A percentile compares a stretch with the other conserved stretches of the same genome.
Conservation (phyloP, 2,113 vertebrate genomes). For the Tamias sibiricus region DNA sequence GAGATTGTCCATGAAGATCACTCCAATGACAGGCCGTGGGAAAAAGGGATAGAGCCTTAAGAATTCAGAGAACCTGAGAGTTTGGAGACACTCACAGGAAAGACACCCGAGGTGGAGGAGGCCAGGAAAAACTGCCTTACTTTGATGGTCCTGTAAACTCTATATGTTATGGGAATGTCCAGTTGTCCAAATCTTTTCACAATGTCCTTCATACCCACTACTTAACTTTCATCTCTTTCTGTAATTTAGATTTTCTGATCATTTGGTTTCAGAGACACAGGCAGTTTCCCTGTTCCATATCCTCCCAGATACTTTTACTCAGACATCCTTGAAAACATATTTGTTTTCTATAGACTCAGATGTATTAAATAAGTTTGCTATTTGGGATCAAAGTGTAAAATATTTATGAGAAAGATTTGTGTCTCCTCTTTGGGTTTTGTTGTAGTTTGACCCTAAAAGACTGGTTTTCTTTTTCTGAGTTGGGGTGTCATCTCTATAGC, state of each 20-base stretch:
- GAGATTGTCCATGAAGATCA: neutral
- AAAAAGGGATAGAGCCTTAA: neutral
- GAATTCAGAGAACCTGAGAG: neutral
- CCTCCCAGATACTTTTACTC: neutral
- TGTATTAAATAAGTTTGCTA: neutral
- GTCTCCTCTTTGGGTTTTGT: neutral
- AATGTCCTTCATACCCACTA: neutral
- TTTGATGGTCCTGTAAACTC: neutral
- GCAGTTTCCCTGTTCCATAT: neutral
- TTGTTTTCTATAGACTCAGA: neutral
- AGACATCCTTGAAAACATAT: neutral
- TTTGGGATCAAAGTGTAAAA: neutral
- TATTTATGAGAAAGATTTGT: neutral
- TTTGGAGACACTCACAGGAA: neutral
- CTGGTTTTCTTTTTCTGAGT: neutral
- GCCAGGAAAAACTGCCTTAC: neutral
- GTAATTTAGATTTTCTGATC: neutral
- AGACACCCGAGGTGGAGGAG: neutral
- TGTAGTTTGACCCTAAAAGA: neutral
- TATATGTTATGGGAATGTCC: neutral
- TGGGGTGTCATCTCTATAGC: neutral
- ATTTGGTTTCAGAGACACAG: neutral
- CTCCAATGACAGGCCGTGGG: neutral
- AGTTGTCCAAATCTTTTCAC: neutral
- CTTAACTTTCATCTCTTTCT: neutral